These are phyloP conservation scores for Orchesella cincta DNA, from an alignment of 1,140 invertebrate species.

Conservation along the genomic window DNA sequence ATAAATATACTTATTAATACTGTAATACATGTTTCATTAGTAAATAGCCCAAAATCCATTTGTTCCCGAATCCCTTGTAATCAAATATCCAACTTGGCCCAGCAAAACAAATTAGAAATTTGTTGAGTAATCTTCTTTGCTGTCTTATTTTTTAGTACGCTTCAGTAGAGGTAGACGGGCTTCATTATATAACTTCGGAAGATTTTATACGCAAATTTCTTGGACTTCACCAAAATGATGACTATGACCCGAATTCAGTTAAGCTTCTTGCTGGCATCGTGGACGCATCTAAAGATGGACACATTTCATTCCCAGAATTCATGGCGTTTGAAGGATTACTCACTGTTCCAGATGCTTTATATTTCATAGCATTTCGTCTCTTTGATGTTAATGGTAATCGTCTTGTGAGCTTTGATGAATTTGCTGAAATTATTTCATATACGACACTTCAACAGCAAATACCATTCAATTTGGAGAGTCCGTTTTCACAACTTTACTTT, in stretches of 20 bases:
- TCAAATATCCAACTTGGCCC: neutral
- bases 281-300: constrained; percentile 16
- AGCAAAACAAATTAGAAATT: no score
- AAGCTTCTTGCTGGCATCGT: constrained; percentile 64
- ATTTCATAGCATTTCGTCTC: constrained; percentile 27
- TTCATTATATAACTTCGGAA: constrained; percentile 84
- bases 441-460: constrained; percentile 22
- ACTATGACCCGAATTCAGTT: constrained; percentile 84
- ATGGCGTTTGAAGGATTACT: constrained; percentile 17
- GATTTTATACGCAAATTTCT: constrained; percentile 92
- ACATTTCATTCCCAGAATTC: constrained; percentile 24
- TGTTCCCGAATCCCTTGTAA: neutral
- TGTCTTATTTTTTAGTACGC: constrained; percentile 64
- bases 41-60: no score
- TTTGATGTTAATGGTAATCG: constrained; percentile 29
- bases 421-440: neutral
- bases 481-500: constrained; percentile 16
- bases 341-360: constrained; percentile 26
- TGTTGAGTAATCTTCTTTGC: neutral
- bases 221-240: constrained; percentile 75
- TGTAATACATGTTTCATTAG: no score
- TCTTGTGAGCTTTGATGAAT: neutral
- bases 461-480: constrained; percentile 2
- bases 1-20: no score
- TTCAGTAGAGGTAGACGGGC: constrained; percentile 72